phyloP scores from a whole-genome alignment of 2,797 vertebrate genomes.

The Loris lydekkerianus region DNA sequence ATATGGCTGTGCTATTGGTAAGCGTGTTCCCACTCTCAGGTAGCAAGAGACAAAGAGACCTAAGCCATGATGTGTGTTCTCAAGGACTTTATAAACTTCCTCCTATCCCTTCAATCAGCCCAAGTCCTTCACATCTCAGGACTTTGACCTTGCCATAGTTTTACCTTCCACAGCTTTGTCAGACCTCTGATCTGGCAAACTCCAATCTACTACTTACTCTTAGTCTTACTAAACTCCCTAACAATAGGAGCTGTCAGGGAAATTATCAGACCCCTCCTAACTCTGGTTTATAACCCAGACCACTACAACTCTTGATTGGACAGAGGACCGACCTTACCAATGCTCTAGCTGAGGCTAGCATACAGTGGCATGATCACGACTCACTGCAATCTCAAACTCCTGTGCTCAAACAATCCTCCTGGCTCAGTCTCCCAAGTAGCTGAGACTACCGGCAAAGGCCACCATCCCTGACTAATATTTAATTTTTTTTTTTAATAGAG shows the following conservation, averaged over 20 bases:
- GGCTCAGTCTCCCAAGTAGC: background rate
- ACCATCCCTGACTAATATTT: background rate
- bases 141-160: background rate
- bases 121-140: background rate
- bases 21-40: background rate
- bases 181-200: background rate
- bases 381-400: background rate
- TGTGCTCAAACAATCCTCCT: background rate
- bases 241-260: background rate
- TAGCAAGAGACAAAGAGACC: background rate
- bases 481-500: background rate
- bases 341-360: background rate
- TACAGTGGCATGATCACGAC: background rate
- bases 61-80: background rate
- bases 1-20: background rate
- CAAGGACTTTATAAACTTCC: background rate
- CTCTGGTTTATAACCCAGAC: background rate
- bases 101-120: background rate
- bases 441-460: background rate
- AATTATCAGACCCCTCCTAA: background rate
- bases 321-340: background rate
- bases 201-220: background rate
- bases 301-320: background rate
- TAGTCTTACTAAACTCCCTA: background rate
- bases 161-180: background rate